Base-by-base conservation (phyloP, 2,797 vertebrate genomes). In the Corythornis leucogaster region DNA sequence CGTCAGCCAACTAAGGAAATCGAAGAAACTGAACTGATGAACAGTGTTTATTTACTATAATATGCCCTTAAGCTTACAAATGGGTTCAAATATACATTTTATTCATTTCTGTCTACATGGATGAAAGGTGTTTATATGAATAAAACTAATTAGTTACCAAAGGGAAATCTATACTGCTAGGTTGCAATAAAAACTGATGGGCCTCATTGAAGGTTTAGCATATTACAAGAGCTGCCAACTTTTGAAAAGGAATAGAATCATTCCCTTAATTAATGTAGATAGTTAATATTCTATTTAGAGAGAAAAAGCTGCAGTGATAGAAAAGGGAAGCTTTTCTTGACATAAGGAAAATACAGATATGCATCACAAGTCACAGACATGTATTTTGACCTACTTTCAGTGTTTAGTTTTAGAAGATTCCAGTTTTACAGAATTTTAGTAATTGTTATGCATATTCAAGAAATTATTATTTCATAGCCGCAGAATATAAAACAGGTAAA, bases 71-170 rank as follows among this genome's bases (percentile, higher is more conserved):
- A 92, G 67, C 55, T 61, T 92, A 90, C 16, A 17, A 58, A 93
- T 58, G 14, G 16, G 64, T 94, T 96, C 79, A 95, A 79, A 94
- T 59, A 51, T 53, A 67, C 28, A 19, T 95, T 91, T 96, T 90
- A 67, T 33, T 64, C 4, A 15, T 89, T 90, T 90, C 63, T 79
- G 15, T 62, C 81, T 94, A 48, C 80, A 51, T 58, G 31, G 62
- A 94, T 78, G 84, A 96, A 96, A 95, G 88, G 80, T 96, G 70
- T 70, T 40, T 87, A 53, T 94, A 71, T 83, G 82, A 96, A 92
- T 91, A 92, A 92, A 95, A 75, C 59, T 96, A 96, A 97, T 96
- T 95, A 95, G 79, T 77, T 92, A 77, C 57, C 80, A 64, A 13
- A 82, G 91, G 95, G 87, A 96, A 90, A 94, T 69, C 68, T 75